A percentile compares a stretch with the other conserved stretches of the same genome.
Evolutionary conservation across 2,888 invertebrate genomes (phyloP).

Genomic region (Pogonocherus hispidulus): DNA sequence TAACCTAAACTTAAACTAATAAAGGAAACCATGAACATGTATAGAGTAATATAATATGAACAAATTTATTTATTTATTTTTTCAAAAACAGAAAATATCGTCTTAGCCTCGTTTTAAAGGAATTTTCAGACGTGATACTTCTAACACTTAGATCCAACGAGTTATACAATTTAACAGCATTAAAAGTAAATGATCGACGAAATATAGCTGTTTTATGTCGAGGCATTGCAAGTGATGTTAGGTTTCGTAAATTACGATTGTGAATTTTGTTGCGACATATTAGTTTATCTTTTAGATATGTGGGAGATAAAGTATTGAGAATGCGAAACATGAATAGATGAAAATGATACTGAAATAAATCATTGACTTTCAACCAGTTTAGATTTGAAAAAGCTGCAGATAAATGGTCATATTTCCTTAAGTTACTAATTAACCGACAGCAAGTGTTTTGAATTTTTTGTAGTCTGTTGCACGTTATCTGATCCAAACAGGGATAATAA

Average conservation of each 20-base stretch:
- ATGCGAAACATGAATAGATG: no score
- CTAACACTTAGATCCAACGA: no score
- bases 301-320: no score
- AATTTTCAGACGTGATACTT: no score
- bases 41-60: no score
- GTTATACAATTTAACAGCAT: no score
- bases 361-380: neutral
- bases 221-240: neutral
- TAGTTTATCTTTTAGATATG: neutral
- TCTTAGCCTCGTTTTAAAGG: no score
- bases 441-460: slow-evolving; percentile 2
- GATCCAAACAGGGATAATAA: neutral
- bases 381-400: neutral
- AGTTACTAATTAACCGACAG: neutral
- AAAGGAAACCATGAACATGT: no score
- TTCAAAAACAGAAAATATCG: no score
- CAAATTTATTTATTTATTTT: no score
- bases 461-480: neutral
- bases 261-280: neutral
- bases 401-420: slow-evolving; percentile 1
- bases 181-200: neutral
- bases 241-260: neutral
- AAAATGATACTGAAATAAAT: no score
- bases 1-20: no score
- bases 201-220: neutral